These are phyloP conservation scores for Papilio protenor DNA, from an alignment of 2,888 invertebrate genomes.

Conservation along the genomic window DNA sequence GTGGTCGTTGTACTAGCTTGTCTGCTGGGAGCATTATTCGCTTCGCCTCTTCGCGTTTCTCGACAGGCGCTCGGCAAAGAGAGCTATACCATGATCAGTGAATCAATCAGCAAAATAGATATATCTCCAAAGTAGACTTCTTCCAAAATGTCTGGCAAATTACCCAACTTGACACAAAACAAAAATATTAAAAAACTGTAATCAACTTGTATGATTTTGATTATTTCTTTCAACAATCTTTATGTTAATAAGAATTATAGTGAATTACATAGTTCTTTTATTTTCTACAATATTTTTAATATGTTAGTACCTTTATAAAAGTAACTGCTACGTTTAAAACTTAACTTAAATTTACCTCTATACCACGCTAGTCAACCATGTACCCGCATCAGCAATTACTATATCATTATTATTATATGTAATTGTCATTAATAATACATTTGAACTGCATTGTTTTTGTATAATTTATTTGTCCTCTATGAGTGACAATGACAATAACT, in stretches of 20 bases:
- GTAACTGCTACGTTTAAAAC: too few relatives aligned
- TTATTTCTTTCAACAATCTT: neutral
- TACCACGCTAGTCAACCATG: too few relatives aligned
- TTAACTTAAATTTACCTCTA: too few relatives aligned
- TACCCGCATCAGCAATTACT: neutral
- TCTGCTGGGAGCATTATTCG: neutral
- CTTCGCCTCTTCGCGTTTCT: neutral
- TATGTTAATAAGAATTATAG: neutral
- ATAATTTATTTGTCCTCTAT: neutral
- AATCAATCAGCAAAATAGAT: neutral
- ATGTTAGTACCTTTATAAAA: too few relatives aligned
- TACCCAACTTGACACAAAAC: neutral
- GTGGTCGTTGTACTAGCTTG: neutral
- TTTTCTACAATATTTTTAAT: neutral
- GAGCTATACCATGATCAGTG: neutral
- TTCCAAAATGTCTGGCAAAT: neutral
- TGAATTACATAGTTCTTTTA: neutral
- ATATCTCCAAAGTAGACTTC: neutral
- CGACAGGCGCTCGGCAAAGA: neutral
- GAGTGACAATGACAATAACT: too few relatives aligned
- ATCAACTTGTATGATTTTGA: neutral
- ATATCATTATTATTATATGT: too few relatives aligned
- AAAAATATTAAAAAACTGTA: neutral
- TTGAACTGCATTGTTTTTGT: neutral
- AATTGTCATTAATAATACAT: neutral